These are phyloP conservation scores for Drosophila antonietae DNA, from an alignment of 2,888 invertebrate genomes.

Conservation along the genomic window DNA sequence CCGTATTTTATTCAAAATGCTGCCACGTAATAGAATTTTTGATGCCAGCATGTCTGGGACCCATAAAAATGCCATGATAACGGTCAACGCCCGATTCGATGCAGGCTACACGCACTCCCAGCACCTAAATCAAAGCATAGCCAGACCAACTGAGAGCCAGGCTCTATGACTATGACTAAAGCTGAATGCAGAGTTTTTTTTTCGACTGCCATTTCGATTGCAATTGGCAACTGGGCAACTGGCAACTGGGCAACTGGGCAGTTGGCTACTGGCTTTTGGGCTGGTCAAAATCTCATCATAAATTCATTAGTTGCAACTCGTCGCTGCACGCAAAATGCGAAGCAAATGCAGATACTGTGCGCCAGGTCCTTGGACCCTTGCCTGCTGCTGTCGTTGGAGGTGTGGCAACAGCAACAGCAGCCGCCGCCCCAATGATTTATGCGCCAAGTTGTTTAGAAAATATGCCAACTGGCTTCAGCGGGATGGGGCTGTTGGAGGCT, in stretches of 20 bases:
- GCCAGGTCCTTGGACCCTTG: constrained; percentile 19
- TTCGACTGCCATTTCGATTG: constrained; percentile 54
- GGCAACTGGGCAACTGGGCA: constrained; percentile 20
- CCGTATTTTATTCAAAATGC: constrained; percentile 79
- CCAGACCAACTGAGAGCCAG: not conserved
- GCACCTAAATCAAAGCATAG: constrained; percentile 36
- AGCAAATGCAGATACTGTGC: constrained; percentile 4
- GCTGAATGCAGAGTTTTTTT: constrained; percentile 34
- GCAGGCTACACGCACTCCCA: constrained; percentile 40
- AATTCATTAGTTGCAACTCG: constrained; percentile 77
- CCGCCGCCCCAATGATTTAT: constrained; percentile 70
- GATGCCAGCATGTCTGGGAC: constrained; percentile 76
- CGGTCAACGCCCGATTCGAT: constrained; percentile 66
- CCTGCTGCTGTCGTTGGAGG: constrained; percentile 62
- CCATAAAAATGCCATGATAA: constrained; percentile 79
- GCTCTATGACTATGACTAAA: not conserved
- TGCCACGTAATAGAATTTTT: constrained; percentile 80
- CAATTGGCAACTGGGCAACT: constrained; percentile 9
- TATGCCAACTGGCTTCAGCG: constrained; percentile 62
- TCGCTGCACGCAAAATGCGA: constrained; percentile 68
- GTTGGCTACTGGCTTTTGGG: constrained; percentile 52
- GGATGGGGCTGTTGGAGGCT: not conserved
- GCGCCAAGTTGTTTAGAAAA: constrained; percentile 77
- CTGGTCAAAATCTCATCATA: constrained; percentile 75
- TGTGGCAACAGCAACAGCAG: constrained; percentile 49